phyloP scores from a whole-genome alignment of 2,888 invertebrate species.

The Drepana falcataria region DNA sequence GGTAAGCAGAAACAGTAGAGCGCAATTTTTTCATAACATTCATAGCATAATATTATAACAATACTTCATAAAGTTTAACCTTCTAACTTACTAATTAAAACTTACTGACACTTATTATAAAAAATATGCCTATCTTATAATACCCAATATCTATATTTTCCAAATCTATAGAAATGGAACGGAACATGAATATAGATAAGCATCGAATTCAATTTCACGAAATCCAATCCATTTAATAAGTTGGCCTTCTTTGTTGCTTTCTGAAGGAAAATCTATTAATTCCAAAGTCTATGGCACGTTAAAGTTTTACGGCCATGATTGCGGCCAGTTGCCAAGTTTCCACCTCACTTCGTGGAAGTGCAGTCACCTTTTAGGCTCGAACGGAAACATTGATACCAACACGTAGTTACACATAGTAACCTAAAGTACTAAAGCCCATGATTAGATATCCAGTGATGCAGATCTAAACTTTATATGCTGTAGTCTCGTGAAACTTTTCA shows the following conservation, averaged over 20 bases:
- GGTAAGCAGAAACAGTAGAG: too few relatives aligned
- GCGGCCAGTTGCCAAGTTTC: conserved; percentile 44
- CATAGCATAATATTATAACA: too few relatives aligned
- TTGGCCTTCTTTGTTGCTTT: not conserved
- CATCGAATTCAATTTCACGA: conserved; percentile 23
- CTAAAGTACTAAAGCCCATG: not conserved
- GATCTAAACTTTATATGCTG: not conserved
- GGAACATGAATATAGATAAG: not conserved
- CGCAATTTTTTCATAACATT: too few relatives aligned
- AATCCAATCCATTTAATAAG: conserved; percentile 25
- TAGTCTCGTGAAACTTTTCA: too few relatives aligned
- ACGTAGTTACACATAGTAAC: conserved; percentile 1
- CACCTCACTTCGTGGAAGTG: conserved; percentile 51
- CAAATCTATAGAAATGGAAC: not conserved
- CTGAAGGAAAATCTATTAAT: conserved; percentile 20
- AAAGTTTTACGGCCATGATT: conserved; percentile 46
- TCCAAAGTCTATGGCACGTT: conserved; percentile 37
- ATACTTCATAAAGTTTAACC: too few relatives aligned
- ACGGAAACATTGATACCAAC: conserved; percentile 13
- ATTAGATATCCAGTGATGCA: not conserved
- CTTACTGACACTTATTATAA: too few relatives aligned
- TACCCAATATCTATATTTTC: not conserved
- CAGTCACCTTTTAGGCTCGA: conserved; percentile 59
- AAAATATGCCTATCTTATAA: not conserved
- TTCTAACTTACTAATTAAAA: too few relatives aligned